A percentile compares a stretch with the other conserved stretches of the same genome.
Conservation (phyloP, 1,140 invertebrate genomes). For the Monomorium pharaonis region DNA sequence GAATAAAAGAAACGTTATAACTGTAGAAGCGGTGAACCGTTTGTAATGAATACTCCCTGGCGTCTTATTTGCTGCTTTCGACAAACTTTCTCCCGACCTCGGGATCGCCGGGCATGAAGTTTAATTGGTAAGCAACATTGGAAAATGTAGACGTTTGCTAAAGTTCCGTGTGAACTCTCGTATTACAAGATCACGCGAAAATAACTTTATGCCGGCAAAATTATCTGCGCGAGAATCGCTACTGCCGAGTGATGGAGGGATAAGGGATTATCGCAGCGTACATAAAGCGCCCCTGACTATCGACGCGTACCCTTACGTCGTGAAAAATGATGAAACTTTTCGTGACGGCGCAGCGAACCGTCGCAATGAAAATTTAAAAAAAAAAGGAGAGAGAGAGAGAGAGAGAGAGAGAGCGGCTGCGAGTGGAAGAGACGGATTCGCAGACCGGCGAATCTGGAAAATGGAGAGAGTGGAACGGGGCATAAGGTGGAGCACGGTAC, state of each 20-base stretch:
- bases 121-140: slow-evolving; percentile 46
- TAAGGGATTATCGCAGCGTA: neutral
- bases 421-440: neutral
- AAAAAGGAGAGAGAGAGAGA: too few species aligned
- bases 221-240: neutral
- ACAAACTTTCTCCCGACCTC: slow-evolving; percentile 22
- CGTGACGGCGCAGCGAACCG: too few species aligned
- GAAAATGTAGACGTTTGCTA: neutral
- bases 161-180: slow-evolving; percentile 16
- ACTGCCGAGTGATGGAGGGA: neutral
- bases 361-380: too few species aligned
- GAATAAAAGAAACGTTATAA: slow-evolving; percentile 25
- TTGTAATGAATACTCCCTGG: slow-evolving; percentile 45
- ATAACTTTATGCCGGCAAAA: neutral
- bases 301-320: neutral
- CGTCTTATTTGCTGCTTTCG: slow-evolving; percentile 21
- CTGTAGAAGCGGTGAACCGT: slow-evolving; percentile 6
- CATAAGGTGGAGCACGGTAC: slow-evolving; percentile 15
- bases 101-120: slow-evolving; percentile 24
- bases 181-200: neutral
- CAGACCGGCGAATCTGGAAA: neutral
- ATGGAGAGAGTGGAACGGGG: neutral
- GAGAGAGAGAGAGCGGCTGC: too few species aligned
- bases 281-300: neutral
- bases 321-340: slow-evolving; percentile 37